Conservation (phyloP, 23 tunicate species). For the Ascidia mentula region DNA sequence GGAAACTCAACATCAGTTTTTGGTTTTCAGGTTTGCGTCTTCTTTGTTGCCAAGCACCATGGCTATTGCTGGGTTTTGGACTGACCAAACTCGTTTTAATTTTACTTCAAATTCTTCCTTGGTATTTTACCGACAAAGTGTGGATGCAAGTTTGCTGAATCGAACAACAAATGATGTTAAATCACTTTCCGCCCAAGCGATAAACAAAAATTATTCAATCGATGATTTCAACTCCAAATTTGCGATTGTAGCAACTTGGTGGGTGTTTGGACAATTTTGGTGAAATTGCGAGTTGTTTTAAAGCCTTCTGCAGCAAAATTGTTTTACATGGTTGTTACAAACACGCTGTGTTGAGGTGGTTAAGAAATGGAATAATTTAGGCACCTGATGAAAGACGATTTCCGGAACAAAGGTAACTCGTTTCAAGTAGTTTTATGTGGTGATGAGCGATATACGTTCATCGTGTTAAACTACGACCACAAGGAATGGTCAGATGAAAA, state of each 20-base stretch:
- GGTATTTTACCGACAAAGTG: neutral
- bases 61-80: constrained; percentile 3
- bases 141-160: neutral
- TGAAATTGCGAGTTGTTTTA: neutral
- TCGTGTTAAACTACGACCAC: neutral
- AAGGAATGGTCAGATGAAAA: neutral
- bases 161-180: neutral
- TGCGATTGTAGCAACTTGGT: constrained; percentile 7
- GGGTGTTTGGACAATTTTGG: neutral
- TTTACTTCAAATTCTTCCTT: neutral
- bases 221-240: neutral
- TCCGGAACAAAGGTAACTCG: neutral
- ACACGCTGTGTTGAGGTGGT: too few relatives aligned
- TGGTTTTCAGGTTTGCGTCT: neutral
- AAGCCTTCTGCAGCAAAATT: neutral
- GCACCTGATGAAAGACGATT: neutral
- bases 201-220: neutral
- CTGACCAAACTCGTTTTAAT: neutral
- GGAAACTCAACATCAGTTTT: neutral
- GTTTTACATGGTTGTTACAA: too few relatives aligned
- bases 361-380: neutral
- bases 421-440: neutral
- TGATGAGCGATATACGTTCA: neutral
- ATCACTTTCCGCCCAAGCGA: neutral
- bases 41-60: neutral